These are phyloP conservation scores for Trinorchestia longiramus DNA, from an alignment of 1,140 invertebrate species.

Conservation along the genomic window DNA sequence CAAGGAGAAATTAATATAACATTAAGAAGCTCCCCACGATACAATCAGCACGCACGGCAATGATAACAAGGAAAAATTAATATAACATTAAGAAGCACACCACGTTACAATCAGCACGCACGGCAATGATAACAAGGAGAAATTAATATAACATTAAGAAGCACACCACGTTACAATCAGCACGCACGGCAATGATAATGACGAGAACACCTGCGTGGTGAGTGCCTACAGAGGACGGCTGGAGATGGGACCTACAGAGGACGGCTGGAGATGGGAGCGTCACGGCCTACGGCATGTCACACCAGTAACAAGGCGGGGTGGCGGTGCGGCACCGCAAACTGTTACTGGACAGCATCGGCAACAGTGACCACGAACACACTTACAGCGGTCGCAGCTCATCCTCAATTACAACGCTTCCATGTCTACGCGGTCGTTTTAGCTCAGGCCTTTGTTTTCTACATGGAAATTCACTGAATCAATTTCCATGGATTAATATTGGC, in stretches of 20 bases:
- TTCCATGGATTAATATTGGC: background rate
- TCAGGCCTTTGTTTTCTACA: background rate
- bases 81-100: too few species aligned
- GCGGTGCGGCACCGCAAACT: constrained; percentile 46
- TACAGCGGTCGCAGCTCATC: background rate
- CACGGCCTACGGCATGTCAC: background rate
- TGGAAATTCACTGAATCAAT: background rate
- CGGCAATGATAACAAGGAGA: background rate
- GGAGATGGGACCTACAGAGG: background rate
- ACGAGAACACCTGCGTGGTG: background rate
- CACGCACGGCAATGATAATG: background rate
- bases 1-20: too few species aligned
- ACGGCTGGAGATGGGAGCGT: background rate
- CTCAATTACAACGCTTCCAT: background rate
- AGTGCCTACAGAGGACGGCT: background rate
- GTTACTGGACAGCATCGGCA: constrained; percentile 21
- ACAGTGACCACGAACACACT: background rate
- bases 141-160: background rate
- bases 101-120: too few species aligned
- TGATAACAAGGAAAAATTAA: background rate
- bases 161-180: background rate
- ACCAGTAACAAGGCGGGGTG: constrained; percentile 2
- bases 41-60: too few species aligned
- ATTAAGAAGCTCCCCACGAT: too few species aligned
- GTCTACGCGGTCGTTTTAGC: background rate